A percentile compares a stretch with the other conserved stretches of the same genome.
Conservation (phyloP, 2,888 invertebrate species). For the Mythimna vitellina region DNA sequence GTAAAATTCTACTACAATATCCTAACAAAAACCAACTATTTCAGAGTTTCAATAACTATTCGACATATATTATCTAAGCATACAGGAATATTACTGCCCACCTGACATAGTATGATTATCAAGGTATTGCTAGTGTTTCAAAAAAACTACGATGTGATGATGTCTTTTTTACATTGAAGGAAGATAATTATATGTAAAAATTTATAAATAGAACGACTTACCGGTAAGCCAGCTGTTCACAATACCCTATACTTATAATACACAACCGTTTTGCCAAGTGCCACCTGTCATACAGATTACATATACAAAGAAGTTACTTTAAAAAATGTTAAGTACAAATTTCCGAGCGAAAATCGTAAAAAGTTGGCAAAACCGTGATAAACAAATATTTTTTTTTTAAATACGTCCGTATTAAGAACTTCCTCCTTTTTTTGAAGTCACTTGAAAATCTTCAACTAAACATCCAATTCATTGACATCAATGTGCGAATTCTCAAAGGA, state of each 20-base stretch:
- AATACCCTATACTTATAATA: constrained; percentile 24
- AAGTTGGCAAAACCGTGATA: neutral
- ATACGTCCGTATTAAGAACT: too few species aligned
- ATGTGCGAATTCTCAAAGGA: too few species aligned
- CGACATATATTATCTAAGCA: neutral
- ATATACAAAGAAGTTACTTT: neutral
- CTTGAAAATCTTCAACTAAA: neutral
- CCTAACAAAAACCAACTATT: neutral
- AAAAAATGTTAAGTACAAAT: neutral
- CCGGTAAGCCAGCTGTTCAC: constrained; percentile 40
- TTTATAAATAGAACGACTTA: constrained; percentile 22
- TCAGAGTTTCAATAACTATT: neutral
- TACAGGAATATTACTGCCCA: neutral
- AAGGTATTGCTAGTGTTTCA: neutral
- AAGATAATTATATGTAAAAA: neutral
- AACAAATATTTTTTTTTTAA: too few species aligned
- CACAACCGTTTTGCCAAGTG: constrained; percentile 1
- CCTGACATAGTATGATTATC: neutral
- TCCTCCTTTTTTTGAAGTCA: too few species aligned
- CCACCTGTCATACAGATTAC: constrained; percentile 35
- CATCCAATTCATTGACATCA: neutral
- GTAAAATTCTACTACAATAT: too few species aligned
- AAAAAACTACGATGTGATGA: neutral
- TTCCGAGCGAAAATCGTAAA: too few species aligned
- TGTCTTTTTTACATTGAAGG: neutral